A percentile compares a stretch with the other conserved stretches of the same genome.
These are phyloP conservation scores for Tiphia femorata DNA, from an alignment of 2,888 invertebrate species.

Conservation along the genomic window DNA sequence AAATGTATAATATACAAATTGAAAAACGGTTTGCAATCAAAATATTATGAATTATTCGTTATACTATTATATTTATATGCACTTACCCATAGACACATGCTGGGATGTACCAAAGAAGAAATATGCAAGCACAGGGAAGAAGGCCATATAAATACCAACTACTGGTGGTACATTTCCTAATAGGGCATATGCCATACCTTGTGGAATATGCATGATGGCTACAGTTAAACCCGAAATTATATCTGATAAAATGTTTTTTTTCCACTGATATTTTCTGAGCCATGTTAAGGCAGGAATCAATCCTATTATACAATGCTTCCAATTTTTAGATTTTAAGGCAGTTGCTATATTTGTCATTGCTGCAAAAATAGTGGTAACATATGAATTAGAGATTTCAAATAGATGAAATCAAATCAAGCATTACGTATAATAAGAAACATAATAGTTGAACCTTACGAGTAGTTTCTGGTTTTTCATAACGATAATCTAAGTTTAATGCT, in stretches of 20 bases:
- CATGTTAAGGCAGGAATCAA: constrained; percentile 74
- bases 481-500: constrained; percentile 67
- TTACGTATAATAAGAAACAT: background rate
- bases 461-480: constrained; percentile 68
- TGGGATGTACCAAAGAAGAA: constrained; percentile 77
- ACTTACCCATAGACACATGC: constrained; percentile 77
- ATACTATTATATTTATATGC: background rate
- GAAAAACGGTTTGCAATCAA: background rate
- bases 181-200: constrained; percentile 76
- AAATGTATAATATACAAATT: constrained; percentile 39
- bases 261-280: constrained; percentile 75
- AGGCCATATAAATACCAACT: constrained; percentile 73
- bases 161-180: constrained; percentile 72
- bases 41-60: background rate
- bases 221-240: constrained; percentile 86
- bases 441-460: constrained; percentile 63
- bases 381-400: background rate
- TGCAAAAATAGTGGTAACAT: constrained; percentile 13
- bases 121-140: constrained; percentile 74
- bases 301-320: constrained; percentile 49
- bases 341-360: constrained; percentile 32
- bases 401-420: background rate
- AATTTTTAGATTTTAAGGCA: constrained; percentile 42
- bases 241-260: constrained; percentile 76
- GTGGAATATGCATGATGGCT: constrained; percentile 88